Evolutionary conservation across 2,888 invertebrate species (phyloP).

Genomic region (Chaitophorus viminalis): DNA sequence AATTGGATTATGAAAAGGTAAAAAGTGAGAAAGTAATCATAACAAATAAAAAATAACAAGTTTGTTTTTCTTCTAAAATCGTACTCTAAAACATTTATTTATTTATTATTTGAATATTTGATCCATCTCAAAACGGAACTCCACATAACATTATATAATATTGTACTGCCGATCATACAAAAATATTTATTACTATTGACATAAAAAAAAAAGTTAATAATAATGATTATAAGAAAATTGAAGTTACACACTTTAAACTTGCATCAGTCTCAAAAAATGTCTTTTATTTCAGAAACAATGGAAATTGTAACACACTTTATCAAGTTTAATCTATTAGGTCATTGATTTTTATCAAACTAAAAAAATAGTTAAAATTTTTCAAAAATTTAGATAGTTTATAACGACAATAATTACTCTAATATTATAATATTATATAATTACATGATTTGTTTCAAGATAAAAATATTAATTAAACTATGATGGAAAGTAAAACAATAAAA

Average conservation of each 20-base stretch:
- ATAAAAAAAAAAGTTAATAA: conserved; percentile 35
- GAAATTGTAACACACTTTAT: conserved; percentile 14
- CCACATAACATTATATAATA: conserved; percentile 32
- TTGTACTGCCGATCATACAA: conserved; percentile 40
- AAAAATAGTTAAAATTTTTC: conserved; percentile 49
- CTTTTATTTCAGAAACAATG: conserved; percentile 50
- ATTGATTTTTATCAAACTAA: conserved; percentile 11
- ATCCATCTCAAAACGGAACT: conserved; percentile 46
- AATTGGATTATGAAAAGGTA: neutral
- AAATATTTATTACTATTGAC: conserved; percentile 58
- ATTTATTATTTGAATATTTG: conserved; percentile 37
- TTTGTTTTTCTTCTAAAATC: conserved; percentile 30
- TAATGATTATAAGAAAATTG: conserved; percentile 36
- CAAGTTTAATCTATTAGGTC: neutral
- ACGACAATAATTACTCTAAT: conserved; percentile 18
- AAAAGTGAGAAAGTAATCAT: neutral
- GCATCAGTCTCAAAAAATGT: conserved; percentile 60
- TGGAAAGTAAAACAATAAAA: conserved; percentile 48
- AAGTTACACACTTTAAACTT: conserved; percentile 50
- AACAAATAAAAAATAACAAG: conserved; percentile 38
- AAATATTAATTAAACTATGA: conserved; percentile 55
- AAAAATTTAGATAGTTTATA: conserved; percentile 41
- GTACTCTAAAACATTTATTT: conserved; percentile 53
- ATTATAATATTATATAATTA: conserved; percentile 19
- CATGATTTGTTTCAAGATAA: conserved; percentile 21